Percentiles rank a stretch among this genome's conserved stretches.
phyloP scores from a whole-genome alignment of 1,140 invertebrate species.

The Trinorchestia longiramus region DNA sequence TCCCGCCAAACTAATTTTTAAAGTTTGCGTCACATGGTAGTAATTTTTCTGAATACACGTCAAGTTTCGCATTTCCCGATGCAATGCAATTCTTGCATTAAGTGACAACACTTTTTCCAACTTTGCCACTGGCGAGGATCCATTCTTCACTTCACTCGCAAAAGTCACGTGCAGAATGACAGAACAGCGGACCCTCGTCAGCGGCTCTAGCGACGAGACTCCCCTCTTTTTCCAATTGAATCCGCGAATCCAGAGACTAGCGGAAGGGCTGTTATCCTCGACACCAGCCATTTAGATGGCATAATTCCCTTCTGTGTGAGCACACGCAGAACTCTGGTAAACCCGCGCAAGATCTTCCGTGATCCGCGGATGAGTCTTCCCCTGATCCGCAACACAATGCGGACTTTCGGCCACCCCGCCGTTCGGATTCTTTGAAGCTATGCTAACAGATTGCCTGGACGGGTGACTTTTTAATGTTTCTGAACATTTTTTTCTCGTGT shows the following conservation, averaged over 20 bases:
- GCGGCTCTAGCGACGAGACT: slow-evolving; percentile 68
- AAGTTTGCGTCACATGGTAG: background rate
- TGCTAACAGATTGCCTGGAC: slow-evolving; percentile 24
- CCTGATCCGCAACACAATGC: slow-evolving; percentile 48
- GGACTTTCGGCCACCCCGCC: background rate
- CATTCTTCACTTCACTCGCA: background rate
- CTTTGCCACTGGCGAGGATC: background rate
- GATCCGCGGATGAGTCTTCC: slow-evolving; percentile 38
- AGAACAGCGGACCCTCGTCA: background rate
- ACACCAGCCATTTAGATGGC: slow-evolving; percentile 41
- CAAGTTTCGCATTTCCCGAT: background rate
- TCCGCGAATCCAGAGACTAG: slow-evolving; percentile 44
- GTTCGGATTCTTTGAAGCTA: slow-evolving; percentile 42
- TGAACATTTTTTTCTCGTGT: background rate
- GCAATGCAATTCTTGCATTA: background rate
- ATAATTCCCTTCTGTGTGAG: slow-evolving; percentile 51
- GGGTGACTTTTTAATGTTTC: slow-evolving; percentile 17
- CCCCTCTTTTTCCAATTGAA: slow-evolving; percentile 54
- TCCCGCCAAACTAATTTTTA: background rate
- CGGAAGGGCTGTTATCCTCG: slow-evolving; percentile 52
- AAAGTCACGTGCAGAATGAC: background rate
- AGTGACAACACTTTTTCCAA: background rate
- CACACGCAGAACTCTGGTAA: slow-evolving; percentile 29
- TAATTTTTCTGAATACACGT: too few relatives aligned
- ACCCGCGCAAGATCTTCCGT: slow-evolving; percentile 48